Evolutionary conservation across 1,140 invertebrate genomes (phyloP), one percentile per base, ranked within the genome.

Genomic region (Bilobella aurantiaca): DNA sequence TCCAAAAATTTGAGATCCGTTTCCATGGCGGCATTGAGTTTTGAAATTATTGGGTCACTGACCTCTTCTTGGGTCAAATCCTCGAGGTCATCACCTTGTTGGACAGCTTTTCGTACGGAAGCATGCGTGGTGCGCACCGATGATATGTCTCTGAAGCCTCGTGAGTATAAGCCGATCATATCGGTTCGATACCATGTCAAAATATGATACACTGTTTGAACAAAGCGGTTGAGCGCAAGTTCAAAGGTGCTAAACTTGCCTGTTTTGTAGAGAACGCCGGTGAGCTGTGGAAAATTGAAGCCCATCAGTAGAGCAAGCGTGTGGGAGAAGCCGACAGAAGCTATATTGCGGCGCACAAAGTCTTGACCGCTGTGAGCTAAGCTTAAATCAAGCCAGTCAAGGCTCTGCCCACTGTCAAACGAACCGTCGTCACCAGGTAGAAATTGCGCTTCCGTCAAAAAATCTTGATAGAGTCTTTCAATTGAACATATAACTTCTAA

Each of bases 261-360:
- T 1, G 59, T 66, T 2, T 56, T 14, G 1, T 58, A 8, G 12
- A 70, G 18, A 12, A 70, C 69, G 23, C 32, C n/a, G n/a, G 65
- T 67, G 25, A 67, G 47, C 16, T 30, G 32, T 32, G 67, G 67
- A 0, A 67, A 27, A 8, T 56, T 42, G 31, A 70, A 67, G n/a
- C 63, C 63, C 53, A 31, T 62, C 21, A 68, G 25, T 0, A 64
- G 47, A 0, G 63, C 63, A 3, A 23, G 47, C 14, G 30, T 32
- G 27, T 68, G 56, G 1, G 62, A 62, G 25, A 62, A 27, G 2
- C 57, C 16, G 16, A 67, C 8, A 18, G 64, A 57, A 14, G 66
- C 27, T 25, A 69, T 68, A 58, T 73, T 65, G 2, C 42, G 32
- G 0, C 49, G 49, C 1, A 69, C 64, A 32, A 73, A 73, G 3